Evolutionary conservation across 2,797 vertebrate species (phyloP), one percentile per base, ranked within the genome.

Genomic region (Parauchenoglanis punctatus): DNA sequence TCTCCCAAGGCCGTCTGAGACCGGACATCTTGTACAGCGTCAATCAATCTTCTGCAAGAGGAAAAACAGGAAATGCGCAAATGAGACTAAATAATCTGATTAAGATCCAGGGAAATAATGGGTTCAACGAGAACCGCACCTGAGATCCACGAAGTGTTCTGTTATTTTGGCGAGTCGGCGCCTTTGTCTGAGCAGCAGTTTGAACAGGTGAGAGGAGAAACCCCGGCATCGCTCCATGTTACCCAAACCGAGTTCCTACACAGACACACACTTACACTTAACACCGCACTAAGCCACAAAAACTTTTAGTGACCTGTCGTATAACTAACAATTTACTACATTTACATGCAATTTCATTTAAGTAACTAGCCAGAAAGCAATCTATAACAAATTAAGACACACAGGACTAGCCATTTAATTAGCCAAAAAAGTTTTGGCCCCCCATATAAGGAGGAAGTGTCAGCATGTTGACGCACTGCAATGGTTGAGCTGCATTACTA

Each of bases 171-270:
- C 94, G 70, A 99, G 96, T n/a, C 96, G 94, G 0, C 10, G 92
- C 84, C 97, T 96, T 93, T 99, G 98, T 46, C 84, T 94, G 83
- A 97, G 93, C 1, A 99, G 96, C 86, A 97, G 89, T 93, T 97
- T 97, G 94, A 98, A 95, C 78, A 99, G 96, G 91, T 99, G 98
- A 31, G 96, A 96, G 0, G 97, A 95, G 93, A 99, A 99, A 1
- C 99, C 99, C 91, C 94, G 95, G 85, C 97, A 99, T 72, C 99
- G 95, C 54, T 99, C 97, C 10, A 97, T 90, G 88, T 94, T 97
- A 18, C 97, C 96, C 10, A 97, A 40, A 17, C 97, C 96, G 88
- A 99, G 87, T 88, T 99, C 98, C 99, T 99, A 80, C 12, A 87
- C 49, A 85, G 7, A 88, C 70, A 87, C 54, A 40, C 13, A 91